Conservation (phyloP, 2,797 vertebrate genomes). For the Chiloscyllium punctatum region DNA sequence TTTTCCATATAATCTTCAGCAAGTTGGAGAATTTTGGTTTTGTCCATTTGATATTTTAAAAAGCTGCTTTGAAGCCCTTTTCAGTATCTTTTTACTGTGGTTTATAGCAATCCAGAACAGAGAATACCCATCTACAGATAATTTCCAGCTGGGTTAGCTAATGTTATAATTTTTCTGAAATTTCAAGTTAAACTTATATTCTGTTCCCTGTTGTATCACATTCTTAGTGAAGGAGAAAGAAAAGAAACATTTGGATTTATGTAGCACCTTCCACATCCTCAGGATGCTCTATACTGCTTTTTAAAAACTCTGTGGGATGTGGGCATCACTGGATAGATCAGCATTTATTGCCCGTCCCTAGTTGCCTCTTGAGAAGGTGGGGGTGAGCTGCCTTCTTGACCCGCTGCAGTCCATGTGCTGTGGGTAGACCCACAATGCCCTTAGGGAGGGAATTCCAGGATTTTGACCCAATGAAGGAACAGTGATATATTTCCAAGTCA, state of each 20-base stretch:
- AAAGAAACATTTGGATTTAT: not conserved
- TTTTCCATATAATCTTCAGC: not conserved
- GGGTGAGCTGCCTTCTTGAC: no score
- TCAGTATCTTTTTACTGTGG: not conserved
- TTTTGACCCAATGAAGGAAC: no score
- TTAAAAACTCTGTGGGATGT: no score
- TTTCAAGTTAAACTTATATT: not conserved
- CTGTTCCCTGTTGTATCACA: not conserved
- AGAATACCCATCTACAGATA: not conserved
- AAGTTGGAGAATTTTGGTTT: not conserved
- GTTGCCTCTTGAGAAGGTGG: no score
- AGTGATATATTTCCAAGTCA: no score
- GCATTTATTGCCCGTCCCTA: no score
- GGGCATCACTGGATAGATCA: no score
- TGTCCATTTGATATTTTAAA: not conserved
- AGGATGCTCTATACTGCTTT: not conserved
- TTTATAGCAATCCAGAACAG: not conserved
- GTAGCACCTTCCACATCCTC: not conserved
- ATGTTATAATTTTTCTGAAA: not conserved
- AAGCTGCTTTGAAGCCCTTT: not conserved
- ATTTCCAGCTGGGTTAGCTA: not conserved
- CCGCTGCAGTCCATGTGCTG: no score
- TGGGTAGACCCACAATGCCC: no score
- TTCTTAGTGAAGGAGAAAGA: not conserved
- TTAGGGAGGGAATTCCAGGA: no score